Conservation (phyloP, 1,140 invertebrate genomes). For the Oreohelix idahoensis region DNA sequence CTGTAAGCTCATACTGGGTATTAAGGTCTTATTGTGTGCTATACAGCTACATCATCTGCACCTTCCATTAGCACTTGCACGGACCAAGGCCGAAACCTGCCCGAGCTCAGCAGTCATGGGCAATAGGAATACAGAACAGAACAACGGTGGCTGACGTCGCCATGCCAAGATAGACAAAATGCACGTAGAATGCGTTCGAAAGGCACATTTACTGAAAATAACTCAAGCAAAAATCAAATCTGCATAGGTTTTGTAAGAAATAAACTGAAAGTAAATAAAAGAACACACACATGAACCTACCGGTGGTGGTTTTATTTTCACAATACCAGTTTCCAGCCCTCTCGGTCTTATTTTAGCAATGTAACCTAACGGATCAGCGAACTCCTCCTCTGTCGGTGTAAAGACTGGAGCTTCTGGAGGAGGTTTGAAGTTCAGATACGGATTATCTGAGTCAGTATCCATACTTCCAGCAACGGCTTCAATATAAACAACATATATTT, state of each 20-base stretch:
- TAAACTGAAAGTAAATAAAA: neutral
- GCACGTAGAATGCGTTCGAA: constrained; percentile 53
- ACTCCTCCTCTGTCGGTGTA: constrained; percentile 89
- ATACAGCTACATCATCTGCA: neutral
- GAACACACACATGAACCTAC: constrained; percentile 65
- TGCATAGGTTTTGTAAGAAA: neutral
- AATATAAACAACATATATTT: constrained; percentile 8
- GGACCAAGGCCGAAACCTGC: constrained; percentile 13
- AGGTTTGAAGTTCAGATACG: constrained; percentile 65
- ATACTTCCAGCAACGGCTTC: neutral
- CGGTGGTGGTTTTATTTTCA: constrained; percentile 89
- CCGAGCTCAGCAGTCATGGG: constrained; percentile 22
- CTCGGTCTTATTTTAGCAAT: constrained; percentile 88
- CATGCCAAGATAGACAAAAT: constrained; percentile 62
- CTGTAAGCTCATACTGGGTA: neutral
- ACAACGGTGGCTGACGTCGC: constrained; percentile 57
- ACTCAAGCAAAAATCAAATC: neutral
- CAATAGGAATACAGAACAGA: constrained; percentile 18
- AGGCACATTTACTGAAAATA: neutral
- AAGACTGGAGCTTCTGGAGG: constrained; percentile 87
- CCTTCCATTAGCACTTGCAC: neutral
- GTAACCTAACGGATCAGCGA: constrained; percentile 92
- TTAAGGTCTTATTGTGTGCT: neutral
- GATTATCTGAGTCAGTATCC: constrained; percentile 47
- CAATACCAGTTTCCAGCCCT: constrained; percentile 90